Percentiles rank a stretch among this genome's conserved stretches.
Conservation (phyloP, 1,140 invertebrate species). For the Leptopilina boulardi region DNA sequence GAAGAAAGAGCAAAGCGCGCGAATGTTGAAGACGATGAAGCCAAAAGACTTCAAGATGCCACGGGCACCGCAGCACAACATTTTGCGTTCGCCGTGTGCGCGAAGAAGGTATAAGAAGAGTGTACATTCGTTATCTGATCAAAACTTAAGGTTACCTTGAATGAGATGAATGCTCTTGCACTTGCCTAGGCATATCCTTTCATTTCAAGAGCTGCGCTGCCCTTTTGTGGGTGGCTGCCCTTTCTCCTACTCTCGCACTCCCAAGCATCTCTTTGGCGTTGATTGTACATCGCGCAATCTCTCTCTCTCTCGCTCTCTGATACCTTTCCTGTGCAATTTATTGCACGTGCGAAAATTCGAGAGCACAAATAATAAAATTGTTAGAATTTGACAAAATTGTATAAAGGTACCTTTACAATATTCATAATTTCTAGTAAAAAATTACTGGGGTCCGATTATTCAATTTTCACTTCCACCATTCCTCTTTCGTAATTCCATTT, state of each 20-base stretch:
- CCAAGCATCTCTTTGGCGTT: conserved; percentile 35
- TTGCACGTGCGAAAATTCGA: conserved; percentile 67
- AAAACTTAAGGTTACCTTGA: conserved; percentile 73
- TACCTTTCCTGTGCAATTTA: conserved; percentile 58
- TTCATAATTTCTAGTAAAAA: too few relatives aligned
- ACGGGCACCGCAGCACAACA: conserved; percentile 44
- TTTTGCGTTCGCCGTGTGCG: conserved; percentile 41
- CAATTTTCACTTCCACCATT: too few relatives aligned
- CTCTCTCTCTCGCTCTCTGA: not conserved
- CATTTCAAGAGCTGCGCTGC: conserved; percentile 68
- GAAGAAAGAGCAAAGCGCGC: conserved; percentile 41
- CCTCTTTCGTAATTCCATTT: too few relatives aligned
- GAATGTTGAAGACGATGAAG: conserved; percentile 35
- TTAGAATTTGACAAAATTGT: too few relatives aligned
- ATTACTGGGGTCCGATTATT: too few relatives aligned
- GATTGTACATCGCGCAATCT: conserved; percentile 33
- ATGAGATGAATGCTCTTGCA: conserved; percentile 75
- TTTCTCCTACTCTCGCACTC: conserved; percentile 59
- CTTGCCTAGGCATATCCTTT: conserved; percentile 73
- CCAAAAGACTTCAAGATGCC: conserved; percentile 46
- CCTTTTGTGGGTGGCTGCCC: conserved; percentile 68
- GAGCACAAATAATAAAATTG: conserved; percentile 57
- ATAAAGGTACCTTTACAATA: too few relatives aligned
- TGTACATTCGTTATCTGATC: conserved; percentile 75
- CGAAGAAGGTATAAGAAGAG: conserved; percentile 61